Evolutionary conservation across 2,113 vertebrate species (phyloP).

Genomic region (Todiramphus saurophagus): DNA sequence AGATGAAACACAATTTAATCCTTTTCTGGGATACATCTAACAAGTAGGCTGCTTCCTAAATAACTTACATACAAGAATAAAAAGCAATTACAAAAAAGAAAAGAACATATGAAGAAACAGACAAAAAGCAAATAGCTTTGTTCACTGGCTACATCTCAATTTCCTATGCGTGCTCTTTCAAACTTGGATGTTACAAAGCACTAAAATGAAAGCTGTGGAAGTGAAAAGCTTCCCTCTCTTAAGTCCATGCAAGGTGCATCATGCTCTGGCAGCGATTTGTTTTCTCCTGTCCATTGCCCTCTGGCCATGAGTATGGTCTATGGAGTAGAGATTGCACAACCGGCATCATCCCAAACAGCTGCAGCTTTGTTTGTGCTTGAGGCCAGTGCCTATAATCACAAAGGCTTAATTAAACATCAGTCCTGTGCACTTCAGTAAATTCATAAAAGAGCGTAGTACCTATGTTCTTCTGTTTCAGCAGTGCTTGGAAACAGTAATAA

Average conservation of each 20-base stretch:
- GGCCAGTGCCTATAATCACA: neutral
- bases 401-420: slow-evolving; percentile 35
- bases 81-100: neutral
- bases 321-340: neutral
- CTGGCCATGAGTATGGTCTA: neutral
- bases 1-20: neutral
- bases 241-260: neutral
- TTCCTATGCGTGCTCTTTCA: neutral
- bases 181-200: neutral
- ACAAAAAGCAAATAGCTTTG: neutral
- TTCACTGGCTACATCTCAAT: neutral
- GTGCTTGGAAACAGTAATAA: neutral
- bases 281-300: neutral
- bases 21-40: neutral
- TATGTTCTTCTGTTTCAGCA: neutral
- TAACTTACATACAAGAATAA: neutral
- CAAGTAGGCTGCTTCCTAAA: neutral
- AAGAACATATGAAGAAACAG: neutral
- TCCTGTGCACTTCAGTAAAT: neutral
- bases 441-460: neutral
- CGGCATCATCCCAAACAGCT: neutral
- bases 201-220: neutral
- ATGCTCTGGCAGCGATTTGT: neutral
- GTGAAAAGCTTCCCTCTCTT: neutral
- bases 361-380: slow-evolving; percentile 48